These are phyloP conservation scores for Venusia cambrica DNA, from an alignment of 2,888 invertebrate species.

Conservation along the genomic window DNA sequence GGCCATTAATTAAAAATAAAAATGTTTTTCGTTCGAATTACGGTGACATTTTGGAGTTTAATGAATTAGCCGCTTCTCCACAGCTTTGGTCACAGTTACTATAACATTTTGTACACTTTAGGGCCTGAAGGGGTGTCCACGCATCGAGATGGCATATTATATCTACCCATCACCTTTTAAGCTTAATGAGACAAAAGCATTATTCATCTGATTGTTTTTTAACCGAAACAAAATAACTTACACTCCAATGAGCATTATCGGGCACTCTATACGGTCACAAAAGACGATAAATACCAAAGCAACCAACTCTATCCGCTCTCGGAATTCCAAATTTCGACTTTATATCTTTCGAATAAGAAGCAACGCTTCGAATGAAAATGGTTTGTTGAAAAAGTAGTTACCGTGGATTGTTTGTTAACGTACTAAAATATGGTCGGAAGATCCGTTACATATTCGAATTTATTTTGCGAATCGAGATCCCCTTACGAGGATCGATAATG, in stretches of 20 bases:
- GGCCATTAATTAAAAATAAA: slow-evolving; percentile 30
- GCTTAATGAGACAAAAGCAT: slow-evolving; percentile 74
- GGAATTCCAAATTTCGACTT: slow-evolving; percentile 15
- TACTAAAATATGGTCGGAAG: slow-evolving; percentile 32
- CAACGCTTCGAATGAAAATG: not conserved
- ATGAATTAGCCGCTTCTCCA: slow-evolving; percentile 37
- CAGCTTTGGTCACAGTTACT: slow-evolving; percentile 6
- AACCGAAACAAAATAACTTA: slow-evolving; percentile 64
- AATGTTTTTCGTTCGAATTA: slow-evolving; percentile 24
- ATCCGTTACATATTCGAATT: slow-evolving; percentile 39
- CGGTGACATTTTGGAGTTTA: slow-evolving; percentile 28
- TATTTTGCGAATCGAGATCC: slow-evolving; percentile 41
- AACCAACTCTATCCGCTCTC: slow-evolving; percentile 22
- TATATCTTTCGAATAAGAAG: slow-evolving; percentile 14
- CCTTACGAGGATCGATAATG: slow-evolving; percentile 37
- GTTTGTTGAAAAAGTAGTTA: slow-evolving; percentile 32
- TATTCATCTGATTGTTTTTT: slow-evolving; percentile 59
- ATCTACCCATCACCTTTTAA: slow-evolving; percentile 57
- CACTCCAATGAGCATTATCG: slow-evolving; percentile 64
- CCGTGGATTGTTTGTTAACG: slow-evolving; percentile 34
- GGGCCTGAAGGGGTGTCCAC: slow-evolving; percentile 33
- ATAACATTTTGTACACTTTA: slow-evolving; percentile 19
- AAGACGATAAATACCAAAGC: slow-evolving; percentile 59
- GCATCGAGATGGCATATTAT: slow-evolving; percentile 45
- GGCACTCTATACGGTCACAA: slow-evolving; percentile 61